Percentiles rank a stretch among this genome's conserved stretches.
Conservation (phyloP, 2,888 invertebrate genomes). For the Candidula unifasciata region DNA sequence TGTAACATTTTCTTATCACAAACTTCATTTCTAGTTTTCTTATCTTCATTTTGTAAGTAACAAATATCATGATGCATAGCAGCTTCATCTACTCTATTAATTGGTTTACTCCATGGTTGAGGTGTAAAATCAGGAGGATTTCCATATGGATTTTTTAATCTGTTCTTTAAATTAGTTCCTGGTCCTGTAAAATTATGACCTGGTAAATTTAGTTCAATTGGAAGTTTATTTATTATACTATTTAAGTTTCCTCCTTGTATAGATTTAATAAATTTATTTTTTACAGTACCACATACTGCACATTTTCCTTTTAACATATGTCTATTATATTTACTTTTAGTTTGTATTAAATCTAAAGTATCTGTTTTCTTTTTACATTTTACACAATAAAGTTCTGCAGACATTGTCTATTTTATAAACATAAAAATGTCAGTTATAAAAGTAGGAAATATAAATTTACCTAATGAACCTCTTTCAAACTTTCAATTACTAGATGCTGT, state of each 20-base stretch:
- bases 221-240: neutral
- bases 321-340: constrained; percentile 37
- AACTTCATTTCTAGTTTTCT: neutral
- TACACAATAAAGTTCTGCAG: constrained; percentile 10
- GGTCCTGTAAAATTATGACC: constrained; percentile 13
- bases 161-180: constrained; percentile 30
- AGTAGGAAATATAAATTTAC: neutral
- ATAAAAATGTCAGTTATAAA: neutral
- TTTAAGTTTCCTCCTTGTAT: no score
- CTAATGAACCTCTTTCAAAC: constrained; percentile 5
- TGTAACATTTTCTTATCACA: neutral
- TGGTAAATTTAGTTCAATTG: constrained; percentile 47
- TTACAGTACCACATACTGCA: constrained; percentile 39
- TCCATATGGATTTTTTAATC: neutral
- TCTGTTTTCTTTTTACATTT: constrained; percentile 39
- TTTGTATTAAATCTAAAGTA: constrained; percentile 20
- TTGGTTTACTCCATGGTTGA: constrained; percentile 24
- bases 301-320: constrained; percentile 25
- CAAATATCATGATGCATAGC: constrained; percentile 33
- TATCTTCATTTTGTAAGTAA: constrained; percentile 27
- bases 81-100: constrained; percentile 24
- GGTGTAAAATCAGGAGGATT: constrained; percentile 23
- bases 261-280: constrained; percentile 31
- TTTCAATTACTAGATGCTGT: constrained; percentile 14
- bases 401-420: constrained; percentile 11